Percentiles rank a stretch among this genome's conserved stretches.
These are phyloP conservation scores for Amblyjoppa proteus DNA, from an alignment of 2,888 invertebrate genomes.

Conservation along the genomic window DNA sequence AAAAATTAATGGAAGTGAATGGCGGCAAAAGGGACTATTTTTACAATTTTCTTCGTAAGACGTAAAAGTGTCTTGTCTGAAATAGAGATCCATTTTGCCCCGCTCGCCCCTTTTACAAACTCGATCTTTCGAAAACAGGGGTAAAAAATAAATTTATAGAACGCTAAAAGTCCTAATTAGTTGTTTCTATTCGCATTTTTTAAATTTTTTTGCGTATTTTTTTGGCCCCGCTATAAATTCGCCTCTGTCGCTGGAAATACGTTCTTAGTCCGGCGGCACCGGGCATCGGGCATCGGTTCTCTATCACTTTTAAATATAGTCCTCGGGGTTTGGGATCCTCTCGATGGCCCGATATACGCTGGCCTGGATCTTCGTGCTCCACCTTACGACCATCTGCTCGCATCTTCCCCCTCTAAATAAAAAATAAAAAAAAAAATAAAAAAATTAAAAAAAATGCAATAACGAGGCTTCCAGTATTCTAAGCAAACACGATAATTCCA, in stretches of 20 bases:
- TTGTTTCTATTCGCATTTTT: no score
- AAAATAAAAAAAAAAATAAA: constrained; percentile 8
- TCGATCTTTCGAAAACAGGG: not conserved
- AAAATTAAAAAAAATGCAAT: not conserved
- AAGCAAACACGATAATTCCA: constrained; percentile 44
- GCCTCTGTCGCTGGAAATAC: constrained; percentile 48
- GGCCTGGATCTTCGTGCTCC: constrained; percentile 43
- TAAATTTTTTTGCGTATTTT: no score
- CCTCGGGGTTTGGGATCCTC: constrained; percentile 43
- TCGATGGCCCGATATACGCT: constrained; percentile 23
- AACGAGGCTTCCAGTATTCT: constrained; percentile 1
- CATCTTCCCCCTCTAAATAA: not conserved
- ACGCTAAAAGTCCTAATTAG: no score
- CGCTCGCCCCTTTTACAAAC: not conserved
- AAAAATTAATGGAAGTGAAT: no score
- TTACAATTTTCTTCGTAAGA: no score
- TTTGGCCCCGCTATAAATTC: not conserved
- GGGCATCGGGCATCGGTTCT: constrained; percentile 60
- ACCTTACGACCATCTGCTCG: constrained; percentile 35
- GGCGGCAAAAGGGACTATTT: no score
- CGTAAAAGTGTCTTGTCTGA: not conserved
- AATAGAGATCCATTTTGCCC: no score
- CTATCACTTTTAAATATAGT: constrained; percentile 71
- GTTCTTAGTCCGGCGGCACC: constrained; percentile 46
- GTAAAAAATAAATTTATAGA: not conserved